Evolutionary conservation across 37 sponge, comb jelly and placozoan genomes (phyloP), one percentile per base, ranked within the genome.

Genomic region (Trichoplax adhaerens): DNA sequence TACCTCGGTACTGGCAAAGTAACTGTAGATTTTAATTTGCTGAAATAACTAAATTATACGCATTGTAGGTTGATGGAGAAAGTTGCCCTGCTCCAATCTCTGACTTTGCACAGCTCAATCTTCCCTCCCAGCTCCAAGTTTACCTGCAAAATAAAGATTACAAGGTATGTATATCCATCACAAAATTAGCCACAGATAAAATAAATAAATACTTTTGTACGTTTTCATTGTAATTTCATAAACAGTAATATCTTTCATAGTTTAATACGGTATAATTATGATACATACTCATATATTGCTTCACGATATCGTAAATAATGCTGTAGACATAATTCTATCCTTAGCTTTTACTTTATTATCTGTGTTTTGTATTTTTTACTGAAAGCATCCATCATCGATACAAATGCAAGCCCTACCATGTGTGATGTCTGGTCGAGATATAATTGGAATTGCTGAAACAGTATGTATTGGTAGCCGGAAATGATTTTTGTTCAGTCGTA

Each of bases 401-500:
- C 79, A 78, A 58, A 78, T 78, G 79, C 79, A 78, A 50, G 73
- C 74, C 29, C 72, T 72, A 48, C 73, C 79, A 46, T 62, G 64
- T 5, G 52, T 78, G 1, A 57, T 78, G 50, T 57, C 57, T 53
- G 79, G 79, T 5, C 53, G 73, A 53, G 79, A 78, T 72, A 58
- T 62, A 53, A 73, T 78, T n/a, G 73, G 62, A 52, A 62, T 66
- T 62, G 79, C 79, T 3, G 79, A 78, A 56, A 78, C 79, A 66
- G 79, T 78, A 52, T 56, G 73, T 47, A 48, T 29, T 29, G 29
- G 29, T 29, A 29, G 29, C 29, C 29, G 29, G 29, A 29, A 29
- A 29, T 29, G 29, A 29, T 29, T 29, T 29, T 29, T 29, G 0
- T 29, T 29, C 29, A 29, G 29, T 29, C 29, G 29, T 29, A 29